These are phyloP conservation scores for Plutella xylostella DNA, from an alignment of 2,888 invertebrate species.

Conservation along the genomic window DNA sequence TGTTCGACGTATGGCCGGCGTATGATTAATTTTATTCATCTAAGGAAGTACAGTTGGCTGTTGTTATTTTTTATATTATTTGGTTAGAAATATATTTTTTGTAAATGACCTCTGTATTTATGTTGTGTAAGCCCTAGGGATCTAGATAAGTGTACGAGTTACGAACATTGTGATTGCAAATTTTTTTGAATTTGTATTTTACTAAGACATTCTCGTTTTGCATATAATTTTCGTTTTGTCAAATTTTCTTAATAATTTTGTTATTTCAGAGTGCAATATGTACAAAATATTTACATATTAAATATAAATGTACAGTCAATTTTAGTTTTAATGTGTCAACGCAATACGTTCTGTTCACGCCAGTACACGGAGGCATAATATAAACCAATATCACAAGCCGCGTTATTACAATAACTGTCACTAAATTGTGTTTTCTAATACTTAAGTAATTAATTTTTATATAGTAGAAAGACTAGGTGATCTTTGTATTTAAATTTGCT, in stretches of 20 bases:
- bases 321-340: slow-evolving; percentile 67
- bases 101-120: slow-evolving; percentile 70
- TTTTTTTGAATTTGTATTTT: slow-evolving; percentile 54
- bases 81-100: slow-evolving; percentile 70
- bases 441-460: slow-evolving; percentile 67
- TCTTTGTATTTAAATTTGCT: slow-evolving; percentile 68
- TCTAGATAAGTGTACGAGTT: slow-evolving; percentile 62
- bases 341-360: slow-evolving; percentile 57
- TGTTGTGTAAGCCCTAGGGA: slow-evolving; percentile 66
- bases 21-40: slow-evolving; percentile 68
- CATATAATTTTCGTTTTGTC: slow-evolving; percentile 58
- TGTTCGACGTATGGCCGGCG: slow-evolving; percentile 70
- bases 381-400: slow-evolving; percentile 45
- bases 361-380: slow-evolving; percentile 66
- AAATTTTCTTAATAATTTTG: slow-evolving; percentile 59
- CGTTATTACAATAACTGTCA: slow-evolving; percentile 35
- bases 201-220: slow-evolving; percentile 50
- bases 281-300: slow-evolving; percentile 75
- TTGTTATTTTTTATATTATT: slow-evolving; percentile 70
- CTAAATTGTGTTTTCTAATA: slow-evolving; percentile 59
- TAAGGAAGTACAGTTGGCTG: slow-evolving; percentile 70
- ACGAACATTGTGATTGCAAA: slow-evolving; percentile 64
- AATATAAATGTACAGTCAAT: slow-evolving; percentile 66
- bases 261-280: slow-evolving; percentile 78
- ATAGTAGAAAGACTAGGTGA: slow-evolving; percentile 58